Base-by-base conservation (phyloP, 2,888 invertebrate genomes). In the Cepaea hortensis region DNA sequence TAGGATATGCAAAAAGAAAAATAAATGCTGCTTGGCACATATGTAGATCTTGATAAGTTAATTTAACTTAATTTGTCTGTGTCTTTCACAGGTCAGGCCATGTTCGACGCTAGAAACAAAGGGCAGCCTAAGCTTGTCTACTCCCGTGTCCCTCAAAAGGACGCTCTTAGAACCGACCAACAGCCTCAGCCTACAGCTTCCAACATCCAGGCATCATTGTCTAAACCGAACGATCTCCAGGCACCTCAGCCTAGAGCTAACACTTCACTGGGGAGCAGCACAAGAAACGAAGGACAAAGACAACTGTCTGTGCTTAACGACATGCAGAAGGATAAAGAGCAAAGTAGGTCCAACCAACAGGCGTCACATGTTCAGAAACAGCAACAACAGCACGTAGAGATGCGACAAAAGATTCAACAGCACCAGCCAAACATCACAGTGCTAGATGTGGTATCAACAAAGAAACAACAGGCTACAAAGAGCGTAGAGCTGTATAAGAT, bases 61-160 rank as follows among this genome's bases (percentile, higher is more conserved):
- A 9, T 55, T 55, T 55, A 55, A 55, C 11, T 18, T 9, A 18
- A 68, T 68, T 7, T 68, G 18, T 79, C 0, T 79, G n/a, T 62
- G 23, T 81, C 20, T 20, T 70, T 70, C n/a, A 4, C 83, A 83
- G 83, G 35, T 55, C 5, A 11, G 7, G 70, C 61, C 23, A 73
- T 83, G 83, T 83, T 83, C 13, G 83, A 83, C 23, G n/a, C 83
- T 62, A 15, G 73, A 23, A 73, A 55, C 15, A 72, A 83, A 46
- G 61, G 61, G 4, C 73, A 83, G n/a, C 73, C 83, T 13, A 83
- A 83, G 20, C 83, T 82, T 20, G 81, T 82, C 13, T 82, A 50
- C n/a, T 23, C 81, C 5, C 72, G 65, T 65, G n/a, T 72, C 6
- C 72, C n/a, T n/a, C 72, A 72, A n/a, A 72, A 23, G 4, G 72